A percentile compares a stretch with the other conserved stretches of the same genome.
Conservation (phyloP, 2,888 invertebrate species). For the Aromia moschata region DNA sequence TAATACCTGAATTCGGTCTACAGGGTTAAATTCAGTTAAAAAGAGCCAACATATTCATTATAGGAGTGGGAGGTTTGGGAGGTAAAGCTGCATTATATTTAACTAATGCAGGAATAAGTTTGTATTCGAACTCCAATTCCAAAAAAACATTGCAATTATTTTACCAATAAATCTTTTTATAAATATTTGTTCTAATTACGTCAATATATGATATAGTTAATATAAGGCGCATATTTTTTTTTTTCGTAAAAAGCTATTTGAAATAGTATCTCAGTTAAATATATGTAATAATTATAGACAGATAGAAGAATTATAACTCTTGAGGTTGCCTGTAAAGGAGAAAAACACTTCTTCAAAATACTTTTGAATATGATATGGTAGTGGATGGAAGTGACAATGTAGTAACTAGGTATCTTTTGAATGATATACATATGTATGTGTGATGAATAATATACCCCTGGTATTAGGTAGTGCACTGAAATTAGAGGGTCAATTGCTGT, state of each 20-base stretch:
- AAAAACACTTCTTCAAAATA: no score
- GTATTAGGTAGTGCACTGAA: slow-evolving; percentile 96
- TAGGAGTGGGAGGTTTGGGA: slow-evolving; percentile 96
- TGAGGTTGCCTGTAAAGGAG: no score
- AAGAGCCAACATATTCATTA: slow-evolving; percentile 81
- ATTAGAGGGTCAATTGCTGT: slow-evolving; percentile 94
- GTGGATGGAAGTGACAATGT: slow-evolving; percentile 97
- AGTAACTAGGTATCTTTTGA: slow-evolving; percentile 92
- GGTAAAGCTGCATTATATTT: slow-evolving; percentile 93
- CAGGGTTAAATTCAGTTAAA: slow-evolving; percentile 81
- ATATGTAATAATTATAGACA: slow-evolving; percentile 75
- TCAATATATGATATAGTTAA: slow-evolving; percentile 76
- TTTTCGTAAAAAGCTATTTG: slow-evolving; percentile 76
- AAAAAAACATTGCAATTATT: no score
- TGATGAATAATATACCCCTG: slow-evolving; percentile 81
- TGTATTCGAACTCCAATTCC: slow-evolving; percentile 2
- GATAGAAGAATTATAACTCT: slow-evolving; percentile 71
- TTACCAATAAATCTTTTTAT: no score
- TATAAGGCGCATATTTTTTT: no score
- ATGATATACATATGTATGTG: slow-evolving; percentile 95
- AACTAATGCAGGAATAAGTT: slow-evolving; percentile 87
- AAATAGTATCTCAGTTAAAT: slow-evolving; percentile 73
- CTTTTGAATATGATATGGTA: slow-evolving; percentile 81
- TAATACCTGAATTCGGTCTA: slow-evolving; percentile 77
- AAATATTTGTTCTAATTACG: slow-evolving; percentile 75